These are phyloP conservation scores for Periophthalmodon schlosseri DNA, from an alignment of 2,113 vertebrate genomes.

Conservation along the genomic window DNA sequence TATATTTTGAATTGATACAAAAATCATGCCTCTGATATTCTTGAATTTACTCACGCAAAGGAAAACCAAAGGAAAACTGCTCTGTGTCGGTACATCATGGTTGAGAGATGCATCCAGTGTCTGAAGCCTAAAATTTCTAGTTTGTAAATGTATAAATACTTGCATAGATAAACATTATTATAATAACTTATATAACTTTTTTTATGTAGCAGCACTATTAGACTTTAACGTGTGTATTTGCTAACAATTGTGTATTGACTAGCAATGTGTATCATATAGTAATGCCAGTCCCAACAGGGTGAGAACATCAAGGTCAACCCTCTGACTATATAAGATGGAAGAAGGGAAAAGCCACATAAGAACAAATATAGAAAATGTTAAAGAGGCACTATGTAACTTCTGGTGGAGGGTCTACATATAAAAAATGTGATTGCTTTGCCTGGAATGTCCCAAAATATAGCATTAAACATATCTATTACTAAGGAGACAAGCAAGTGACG, in stretches of 20 bases:
- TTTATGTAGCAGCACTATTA: neutral
- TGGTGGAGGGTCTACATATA: no score
- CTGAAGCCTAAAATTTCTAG: neutral
- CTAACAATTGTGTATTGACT: neutral
- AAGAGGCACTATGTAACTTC: no score
- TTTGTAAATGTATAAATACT: constrained; percentile 1
- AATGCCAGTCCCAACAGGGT: neutral
- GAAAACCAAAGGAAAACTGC: neutral
- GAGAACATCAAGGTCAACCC: no score
- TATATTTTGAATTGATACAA: no score
- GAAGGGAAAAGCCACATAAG: neutral
- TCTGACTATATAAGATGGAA: no score
- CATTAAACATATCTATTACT: no score
- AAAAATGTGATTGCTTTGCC: no score
- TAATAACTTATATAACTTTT: neutral
- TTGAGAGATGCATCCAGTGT: neutral
- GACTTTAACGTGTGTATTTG: constrained; percentile 13
- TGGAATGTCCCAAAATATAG: no score
- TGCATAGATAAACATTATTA: neutral
- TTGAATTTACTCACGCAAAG: no score
- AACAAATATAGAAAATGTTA: neutral
- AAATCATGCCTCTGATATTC: no score
- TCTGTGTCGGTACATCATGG: neutral
- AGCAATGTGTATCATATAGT: neutral
- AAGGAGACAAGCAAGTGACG: no score